phyloP scores from a whole-genome alignment of 2,888 invertebrate species.

The Ecdyonurus torrentis region DNA sequence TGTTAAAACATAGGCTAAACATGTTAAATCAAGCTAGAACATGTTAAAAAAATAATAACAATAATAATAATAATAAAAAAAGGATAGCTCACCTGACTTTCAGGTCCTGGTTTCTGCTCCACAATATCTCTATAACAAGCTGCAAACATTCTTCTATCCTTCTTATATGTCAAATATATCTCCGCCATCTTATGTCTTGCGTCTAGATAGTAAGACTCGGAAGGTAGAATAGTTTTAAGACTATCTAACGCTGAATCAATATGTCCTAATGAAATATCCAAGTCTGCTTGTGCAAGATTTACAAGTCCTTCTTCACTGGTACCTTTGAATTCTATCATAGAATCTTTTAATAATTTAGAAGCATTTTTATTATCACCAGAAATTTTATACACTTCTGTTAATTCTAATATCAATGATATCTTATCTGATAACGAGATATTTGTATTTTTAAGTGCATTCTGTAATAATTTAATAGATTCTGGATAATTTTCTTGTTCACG shows the following conservation, averaged over 20 bases:
- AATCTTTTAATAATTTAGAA: slow-evolving; percentile 57
- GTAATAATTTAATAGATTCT: slow-evolving; percentile 56
- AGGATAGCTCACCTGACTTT: slow-evolving; percentile 33
- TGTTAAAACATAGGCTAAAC: too few relatives aligned
- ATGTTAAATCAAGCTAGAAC: too few relatives aligned
- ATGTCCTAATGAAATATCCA: slow-evolving; percentile 64
- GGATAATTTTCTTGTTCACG: slow-evolving; percentile 53
- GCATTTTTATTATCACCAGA: slow-evolving; percentile 63
- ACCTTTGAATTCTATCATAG: slow-evolving; percentile 44
- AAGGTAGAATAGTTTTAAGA: slow-evolving; percentile 56
- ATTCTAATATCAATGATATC: slow-evolving; percentile 72
- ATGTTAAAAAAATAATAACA: too few relatives aligned
- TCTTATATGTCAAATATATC: slow-evolving; percentile 70
- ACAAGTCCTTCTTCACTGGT: slow-evolving; percentile 76
- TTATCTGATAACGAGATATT: slow-evolving; percentile 50
- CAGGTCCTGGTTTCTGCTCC: slow-evolving; percentile 52
- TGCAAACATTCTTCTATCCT: slow-evolving; percentile 74
- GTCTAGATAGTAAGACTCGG: slow-evolving; percentile 67
- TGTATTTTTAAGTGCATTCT: slow-evolving; percentile 43
- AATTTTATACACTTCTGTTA: slow-evolving; percentile 58
- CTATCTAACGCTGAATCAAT: slow-evolving; percentile 64
- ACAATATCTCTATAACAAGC: slow-evolving; percentile 70
- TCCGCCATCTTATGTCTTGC: slow-evolving; percentile 59
- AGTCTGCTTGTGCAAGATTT: slow-evolving; percentile 68
- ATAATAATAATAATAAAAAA: too few relatives aligned